These are phyloP conservation scores for Scaptomyza polygonia DNA, from an alignment of 2,888 invertebrate species.

Conservation along the genomic window DNA sequence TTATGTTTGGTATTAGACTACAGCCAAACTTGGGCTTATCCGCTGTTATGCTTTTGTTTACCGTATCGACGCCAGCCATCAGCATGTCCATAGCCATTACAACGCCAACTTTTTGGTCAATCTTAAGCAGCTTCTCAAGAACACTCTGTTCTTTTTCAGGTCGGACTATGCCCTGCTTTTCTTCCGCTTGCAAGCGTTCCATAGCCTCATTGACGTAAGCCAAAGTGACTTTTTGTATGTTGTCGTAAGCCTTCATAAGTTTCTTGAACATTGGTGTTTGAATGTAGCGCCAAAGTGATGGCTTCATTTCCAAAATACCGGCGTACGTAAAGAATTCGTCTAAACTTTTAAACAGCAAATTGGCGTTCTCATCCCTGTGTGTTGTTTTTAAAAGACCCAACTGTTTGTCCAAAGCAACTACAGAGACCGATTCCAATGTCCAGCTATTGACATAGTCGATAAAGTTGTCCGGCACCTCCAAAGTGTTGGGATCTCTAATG, in stretches of 20 bases:
- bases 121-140: constrained; percentile 87
- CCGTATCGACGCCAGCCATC: constrained; percentile 90
- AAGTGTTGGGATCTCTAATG: constrained; percentile 71
- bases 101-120: constrained; percentile 87
- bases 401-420: constrained; percentile 83
- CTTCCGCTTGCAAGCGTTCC: constrained; percentile 59
- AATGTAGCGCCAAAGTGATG: constrained; percentile 62
- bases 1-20: too few species aligned
- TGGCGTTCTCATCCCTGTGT: constrained; percentile 47
- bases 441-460: constrained; percentile 85
- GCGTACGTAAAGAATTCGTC: constrained; percentile 47
- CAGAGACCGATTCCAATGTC: constrained; percentile 86
- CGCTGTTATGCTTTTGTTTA: constrained; percentile 75
- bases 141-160: constrained; percentile 85
- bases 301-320: constrained; percentile 50
- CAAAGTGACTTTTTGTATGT: constrained; percentile 64
- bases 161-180: constrained; percentile 51
- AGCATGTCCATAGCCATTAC: constrained; percentile 90
- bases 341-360: constrained; percentile 54
- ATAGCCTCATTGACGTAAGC: constrained; percentile 82
- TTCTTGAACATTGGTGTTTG: constrained; percentile 52
- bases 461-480: constrained; percentile 85
- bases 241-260: constrained; percentile 66
- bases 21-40: too few species aligned
- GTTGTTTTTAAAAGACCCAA: constrained; percentile 69